Evolutionary conservation across 2,797 vertebrate species (phyloP), one percentile per base, ranked within the genome.

Genomic region (Cygnus olor): DNA sequence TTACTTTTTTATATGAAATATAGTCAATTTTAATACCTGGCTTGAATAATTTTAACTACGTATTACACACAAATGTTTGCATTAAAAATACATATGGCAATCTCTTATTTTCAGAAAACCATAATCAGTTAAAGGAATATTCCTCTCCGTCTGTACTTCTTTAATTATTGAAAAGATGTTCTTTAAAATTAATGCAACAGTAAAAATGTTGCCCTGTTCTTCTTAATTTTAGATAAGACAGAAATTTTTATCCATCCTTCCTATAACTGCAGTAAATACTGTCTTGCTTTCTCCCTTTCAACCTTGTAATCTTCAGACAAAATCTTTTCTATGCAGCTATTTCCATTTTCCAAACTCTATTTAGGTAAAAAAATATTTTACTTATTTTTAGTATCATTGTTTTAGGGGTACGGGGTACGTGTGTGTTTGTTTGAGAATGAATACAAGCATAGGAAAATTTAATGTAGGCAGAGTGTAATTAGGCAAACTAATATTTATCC

Each of bases 381-480:
- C 28, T 70, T 44, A 54, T 20, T 3, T 53, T 85, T 85, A 68
- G 40, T 51, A 18, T 10, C 11, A 44, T 7, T 10, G 6, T 65
- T 88, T 88, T 30, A 74, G 9, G 22, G 47, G 2, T 49, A 49
- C 22, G 22, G 47, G 47, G 22, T 49, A 11, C 2, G 0, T 34
- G 11, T 19, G 14, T 3, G 1, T 20, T 7, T 54, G 3, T 5
- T 30, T 3, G 8, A 30, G 4, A 36, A 11, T 32, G 9, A 45
- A 80, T 9, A 44, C 9, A 70, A 70, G 32, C 17, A 54, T 0
- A 42, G 11, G 10, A 10, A 58, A 66, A 80, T 44, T n/a, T 54
- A 49, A 66, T 25, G 15, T 22, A 74, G 9, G 4, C 3, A 76
- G 27, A 53, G 8, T 30, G 56, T 40, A 87, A 63, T 51, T 32